These are phyloP conservation scores for Orius laevigatus DNA, from an alignment of 1,140 invertebrate species.

Conservation along the genomic window DNA sequence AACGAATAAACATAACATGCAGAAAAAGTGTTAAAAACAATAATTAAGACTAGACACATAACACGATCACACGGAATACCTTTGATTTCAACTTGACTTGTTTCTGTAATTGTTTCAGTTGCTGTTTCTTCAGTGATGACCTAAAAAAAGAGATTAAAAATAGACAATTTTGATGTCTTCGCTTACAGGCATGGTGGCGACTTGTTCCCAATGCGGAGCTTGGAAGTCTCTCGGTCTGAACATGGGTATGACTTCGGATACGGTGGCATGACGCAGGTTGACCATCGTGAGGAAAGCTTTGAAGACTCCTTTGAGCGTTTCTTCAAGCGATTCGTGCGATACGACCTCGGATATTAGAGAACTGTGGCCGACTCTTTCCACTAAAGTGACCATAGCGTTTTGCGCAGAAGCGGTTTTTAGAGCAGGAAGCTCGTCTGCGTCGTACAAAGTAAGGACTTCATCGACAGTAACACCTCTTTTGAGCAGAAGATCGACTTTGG, in stretches of 20 bases:
- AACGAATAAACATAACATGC: too few species aligned
- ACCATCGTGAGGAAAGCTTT: slow-evolving; percentile 71
- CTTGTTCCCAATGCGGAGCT: slow-evolving; percentile 52
- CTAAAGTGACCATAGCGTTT: slow-evolving; percentile 60
- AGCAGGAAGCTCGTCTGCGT: slow-evolving; percentile 59
- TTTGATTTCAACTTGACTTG: slow-evolving; percentile 19
- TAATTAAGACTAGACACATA: too few species aligned
- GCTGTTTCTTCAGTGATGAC: slow-evolving; percentile 17
- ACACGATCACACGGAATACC: slow-evolving; percentile 13
- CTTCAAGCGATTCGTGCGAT: slow-evolving; percentile 57
- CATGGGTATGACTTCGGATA: slow-evolving; percentile 66
- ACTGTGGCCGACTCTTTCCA: slow-evolving; percentile 62
- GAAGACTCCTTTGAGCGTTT: slow-evolving; percentile 59
- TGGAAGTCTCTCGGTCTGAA: slow-evolving; percentile 68
- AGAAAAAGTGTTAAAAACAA: too few species aligned
- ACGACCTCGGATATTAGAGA: slow-evolving; percentile 61
- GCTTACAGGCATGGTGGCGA: slow-evolving; percentile 24
- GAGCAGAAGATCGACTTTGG: slow-evolving; percentile 59
- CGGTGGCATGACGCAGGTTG: slow-evolving; percentile 54
- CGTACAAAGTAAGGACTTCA: slow-evolving; percentile 38
- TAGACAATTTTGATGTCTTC: too few species aligned
- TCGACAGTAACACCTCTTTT: slow-evolving; percentile 53
- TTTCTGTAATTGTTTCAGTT: slow-evolving; percentile 16
- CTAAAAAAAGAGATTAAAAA: slow-evolving; percentile 8
- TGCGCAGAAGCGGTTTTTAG: slow-evolving; percentile 59